Evolutionary conservation across 2,888 invertebrate genomes (phyloP).

Genomic region (Pelosia muscerda): DNA sequence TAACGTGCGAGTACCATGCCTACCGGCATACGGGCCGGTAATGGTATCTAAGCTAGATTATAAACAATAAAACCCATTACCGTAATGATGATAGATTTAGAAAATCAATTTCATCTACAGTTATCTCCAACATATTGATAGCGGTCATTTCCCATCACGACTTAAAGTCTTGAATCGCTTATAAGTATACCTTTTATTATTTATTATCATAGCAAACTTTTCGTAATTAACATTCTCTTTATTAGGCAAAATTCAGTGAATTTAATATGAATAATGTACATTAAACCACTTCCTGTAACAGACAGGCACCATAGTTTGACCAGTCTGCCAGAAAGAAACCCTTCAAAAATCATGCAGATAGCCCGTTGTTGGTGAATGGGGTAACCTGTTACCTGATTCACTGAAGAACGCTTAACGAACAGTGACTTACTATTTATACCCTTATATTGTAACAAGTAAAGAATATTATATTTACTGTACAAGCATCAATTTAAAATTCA

Average conservation of each 20-base stretch:
- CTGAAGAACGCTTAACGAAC: background rate
- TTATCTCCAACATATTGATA: conserved; percentile 66
- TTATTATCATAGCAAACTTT: background rate
- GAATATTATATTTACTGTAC: background rate
- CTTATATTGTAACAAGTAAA: background rate
- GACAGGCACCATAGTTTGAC: background rate
- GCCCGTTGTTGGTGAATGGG: background rate
- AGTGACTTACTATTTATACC: background rate
- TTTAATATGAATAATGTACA: background rate
- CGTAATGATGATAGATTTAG: conserved; percentile 77
- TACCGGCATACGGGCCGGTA: conserved; percentile 65
- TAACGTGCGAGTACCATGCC: conserved; percentile 76
- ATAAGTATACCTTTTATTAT: conserved; percentile 12
- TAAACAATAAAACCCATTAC: conserved; percentile 76
- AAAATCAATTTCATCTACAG: conserved; percentile 81
- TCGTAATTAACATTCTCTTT: background rate
- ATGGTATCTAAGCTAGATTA: conserved; percentile 73
- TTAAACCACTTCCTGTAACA: background rate
- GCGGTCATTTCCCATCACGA: conserved; percentile 61
- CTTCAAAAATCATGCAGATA: background rate
- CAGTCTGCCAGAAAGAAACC: background rate
- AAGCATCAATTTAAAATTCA: conserved; percentile 19
- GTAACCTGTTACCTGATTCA: background rate
- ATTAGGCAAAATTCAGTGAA: background rate
- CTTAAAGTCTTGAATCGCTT: conserved; percentile 30